These are phyloP conservation scores for Halocaridina rubra DNA, from an alignment of 2,888 invertebrate species.

Conservation along the genomic window DNA sequence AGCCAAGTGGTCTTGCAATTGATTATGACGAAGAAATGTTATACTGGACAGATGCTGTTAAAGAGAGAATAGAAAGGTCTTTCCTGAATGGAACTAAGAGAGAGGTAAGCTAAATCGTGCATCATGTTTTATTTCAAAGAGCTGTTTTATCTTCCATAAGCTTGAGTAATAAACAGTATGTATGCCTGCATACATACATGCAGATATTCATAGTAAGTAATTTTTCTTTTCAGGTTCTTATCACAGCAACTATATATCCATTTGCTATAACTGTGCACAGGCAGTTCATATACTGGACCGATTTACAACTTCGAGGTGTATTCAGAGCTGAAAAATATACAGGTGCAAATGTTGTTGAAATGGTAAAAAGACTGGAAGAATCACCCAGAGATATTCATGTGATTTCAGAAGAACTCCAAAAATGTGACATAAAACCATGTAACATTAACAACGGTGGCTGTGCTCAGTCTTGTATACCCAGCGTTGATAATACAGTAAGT, in stretches of 20 bases:
- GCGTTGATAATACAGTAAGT: slow-evolving; percentile 77
- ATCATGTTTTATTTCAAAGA: too few species aligned
- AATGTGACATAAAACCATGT: slow-evolving; percentile 85
- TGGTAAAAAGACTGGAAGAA: slow-evolving; percentile 92
- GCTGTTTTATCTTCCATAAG: too few species aligned
- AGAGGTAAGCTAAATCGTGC: slow-evolving; percentile 70
- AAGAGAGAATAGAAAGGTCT: slow-evolving; percentile 94
- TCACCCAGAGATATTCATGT: slow-evolving; percentile 93
- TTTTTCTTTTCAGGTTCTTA: slow-evolving; percentile 71
- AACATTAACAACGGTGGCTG: slow-evolving; percentile 91
- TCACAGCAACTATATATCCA: slow-evolving; percentile 93
- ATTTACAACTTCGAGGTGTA: slow-evolving; percentile 90
- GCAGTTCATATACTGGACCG: slow-evolving; percentile 96
- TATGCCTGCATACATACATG: too few species aligned
- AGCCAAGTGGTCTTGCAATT: slow-evolving; percentile 94
- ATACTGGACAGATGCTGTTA: slow-evolving; percentile 97
- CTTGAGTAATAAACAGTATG: too few species aligned
- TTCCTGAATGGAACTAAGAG: slow-evolving; percentile 88
- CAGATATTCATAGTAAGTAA: too few species aligned
- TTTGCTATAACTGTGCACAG: slow-evolving; percentile 92
- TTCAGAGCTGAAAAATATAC: slow-evolving; percentile 97
- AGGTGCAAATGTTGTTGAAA: slow-evolving; percentile 89
- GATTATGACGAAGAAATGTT: slow-evolving; percentile 85
- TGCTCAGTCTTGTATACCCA: slow-evolving; percentile 92
- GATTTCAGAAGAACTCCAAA: slow-evolving; percentile 82